Percentiles rank a stretch among this genome's conserved stretches.
phyloP scores from a whole-genome alignment of 2,113 vertebrate genomes.

The Potamarius usumacintae region DNA sequence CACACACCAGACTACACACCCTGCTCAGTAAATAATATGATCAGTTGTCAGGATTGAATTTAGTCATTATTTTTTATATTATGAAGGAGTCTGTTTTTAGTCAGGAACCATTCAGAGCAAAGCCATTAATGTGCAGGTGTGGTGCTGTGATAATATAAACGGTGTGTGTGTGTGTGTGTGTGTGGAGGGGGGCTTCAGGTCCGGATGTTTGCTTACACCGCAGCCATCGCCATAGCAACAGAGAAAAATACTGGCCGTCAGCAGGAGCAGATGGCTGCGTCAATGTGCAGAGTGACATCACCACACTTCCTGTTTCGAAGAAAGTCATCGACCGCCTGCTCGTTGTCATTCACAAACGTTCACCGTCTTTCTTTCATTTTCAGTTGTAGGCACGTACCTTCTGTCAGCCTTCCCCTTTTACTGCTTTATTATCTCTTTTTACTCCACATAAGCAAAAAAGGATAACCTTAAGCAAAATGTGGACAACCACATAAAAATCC shows the following conservation, averaged over 20 bases:
- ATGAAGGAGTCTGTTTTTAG: neutral
- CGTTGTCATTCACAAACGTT: conserved; percentile 38
- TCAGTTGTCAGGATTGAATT: neutral
- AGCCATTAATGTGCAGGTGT: conserved; percentile 31
- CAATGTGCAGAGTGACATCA: conserved; percentile 55
- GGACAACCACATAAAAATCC: neutral
- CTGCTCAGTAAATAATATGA: neutral
- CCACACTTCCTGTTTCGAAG: conserved; percentile 71
- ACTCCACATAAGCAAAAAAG: neutral
- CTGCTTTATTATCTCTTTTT: neutral
- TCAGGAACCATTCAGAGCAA: neutral
- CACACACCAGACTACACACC: neutral
- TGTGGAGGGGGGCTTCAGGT: conserved; percentile 5
- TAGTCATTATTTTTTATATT: conserved; percentile 18
- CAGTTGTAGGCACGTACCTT: neutral
- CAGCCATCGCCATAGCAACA: conserved; percentile 58
- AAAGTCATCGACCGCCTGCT: conserved; percentile 26
- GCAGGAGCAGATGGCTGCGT: conserved; percentile 60
- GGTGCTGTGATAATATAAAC: conserved; percentile 25
- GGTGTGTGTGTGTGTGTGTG: neutral
- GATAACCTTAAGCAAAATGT: neutral
- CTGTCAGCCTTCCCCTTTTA: neutral
- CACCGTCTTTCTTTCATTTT: conserved; percentile 15
- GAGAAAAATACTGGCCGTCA: conserved; percentile 54
- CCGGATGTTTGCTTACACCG: conserved; percentile 64